phyloP scores from a whole-genome alignment of 1,140 invertebrate species.

The Penaeus chinensis region DNA sequence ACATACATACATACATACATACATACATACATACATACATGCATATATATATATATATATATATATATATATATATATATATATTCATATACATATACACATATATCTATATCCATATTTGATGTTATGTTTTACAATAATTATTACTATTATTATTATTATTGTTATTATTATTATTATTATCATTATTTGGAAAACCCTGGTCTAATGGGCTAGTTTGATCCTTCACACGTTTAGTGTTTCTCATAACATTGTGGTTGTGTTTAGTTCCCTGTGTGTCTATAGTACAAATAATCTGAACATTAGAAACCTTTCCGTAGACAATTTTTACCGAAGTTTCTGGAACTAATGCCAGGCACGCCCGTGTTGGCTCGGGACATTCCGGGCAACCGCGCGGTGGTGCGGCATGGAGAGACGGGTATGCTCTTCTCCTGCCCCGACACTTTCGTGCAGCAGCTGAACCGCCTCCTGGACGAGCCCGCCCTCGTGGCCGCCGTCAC shows the following conservation, averaged over 20 bases:
- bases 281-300: no score
- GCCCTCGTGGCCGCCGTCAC: background rate
- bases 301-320: no score
- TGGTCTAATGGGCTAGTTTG: no score
- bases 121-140: no score
- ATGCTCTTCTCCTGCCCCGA: constrained; percentile 17
- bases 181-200: no score
- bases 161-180: background rate
- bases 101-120: background rate
- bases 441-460: constrained; percentile 10
- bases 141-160: background rate
- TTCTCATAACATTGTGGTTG: no score
- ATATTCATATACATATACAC: background rate
- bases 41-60: background rate
- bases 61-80: constrained; percentile 10
- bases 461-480: constrained; percentile 8
- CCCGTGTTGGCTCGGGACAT: constrained; percentile 41
- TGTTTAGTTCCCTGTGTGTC: no score
- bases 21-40: background rate
- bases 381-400: constrained; percentile 19
- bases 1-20: background rate
- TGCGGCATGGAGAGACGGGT: background rate
- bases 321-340: background rate
- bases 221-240: no score
- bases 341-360: background rate